phyloP scores from a whole-genome alignment of 2,113 vertebrate genomes.

The Eudorcas thomsonii region DNA sequence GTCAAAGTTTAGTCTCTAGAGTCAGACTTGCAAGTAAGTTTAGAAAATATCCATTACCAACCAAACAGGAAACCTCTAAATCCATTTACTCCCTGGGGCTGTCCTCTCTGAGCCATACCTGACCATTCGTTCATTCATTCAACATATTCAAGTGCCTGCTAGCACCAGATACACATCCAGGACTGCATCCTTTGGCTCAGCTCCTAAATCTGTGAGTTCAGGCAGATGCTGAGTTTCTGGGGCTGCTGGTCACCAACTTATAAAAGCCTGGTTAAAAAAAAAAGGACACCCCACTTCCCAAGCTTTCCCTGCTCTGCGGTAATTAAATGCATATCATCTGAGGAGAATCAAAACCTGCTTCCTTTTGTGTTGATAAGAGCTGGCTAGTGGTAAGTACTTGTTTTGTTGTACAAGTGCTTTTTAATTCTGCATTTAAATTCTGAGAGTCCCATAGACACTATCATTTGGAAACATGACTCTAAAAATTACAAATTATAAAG shows the following conservation, averaged over 20 bases:
- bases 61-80: neutral
- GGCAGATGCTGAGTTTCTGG: neutral
- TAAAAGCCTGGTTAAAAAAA: neutral
- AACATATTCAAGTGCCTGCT: neutral
- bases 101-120: neutral
- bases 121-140: neutral
- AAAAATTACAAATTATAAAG: conserved; percentile 62
- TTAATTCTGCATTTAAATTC: conserved; percentile 65
- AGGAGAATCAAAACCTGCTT: neutral
- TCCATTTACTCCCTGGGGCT: neutral
- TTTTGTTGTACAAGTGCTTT: conserved; percentile 33
- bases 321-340: neutral
- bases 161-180: neutral
- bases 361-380: neutral
- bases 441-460: conserved; percentile 37
- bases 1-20: neutral
- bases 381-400: conserved; percentile 5
- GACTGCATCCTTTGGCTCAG: neutral
- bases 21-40: neutral
- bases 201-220: neutral
- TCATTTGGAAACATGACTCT: conserved; percentile 60
- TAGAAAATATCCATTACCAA: neutral
- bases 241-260: neutral
- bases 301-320: neutral
- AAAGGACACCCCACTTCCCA: neutral